Evolutionary conservation across 2,888 invertebrate species (phyloP), one percentile per base, ranked within the genome.

Genomic region (Julus scanicus): DNA sequence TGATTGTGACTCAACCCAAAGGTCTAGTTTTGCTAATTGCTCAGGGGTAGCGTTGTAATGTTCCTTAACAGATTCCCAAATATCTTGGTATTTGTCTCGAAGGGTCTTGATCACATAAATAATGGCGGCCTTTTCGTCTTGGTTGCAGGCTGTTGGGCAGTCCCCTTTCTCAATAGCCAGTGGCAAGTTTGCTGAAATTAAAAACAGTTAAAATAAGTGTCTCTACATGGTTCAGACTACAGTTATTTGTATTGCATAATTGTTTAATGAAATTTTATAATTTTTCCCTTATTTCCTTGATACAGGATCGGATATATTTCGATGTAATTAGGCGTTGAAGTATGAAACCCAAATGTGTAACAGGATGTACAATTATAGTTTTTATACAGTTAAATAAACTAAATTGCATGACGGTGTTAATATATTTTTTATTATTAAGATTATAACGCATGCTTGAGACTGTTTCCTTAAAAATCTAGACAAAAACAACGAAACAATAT

Each of bases 101-200:
- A 89, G 83, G n/a, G 88, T 88, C 40, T 88, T 71, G 71, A 89
- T 88, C 4, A 89, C 88, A 29, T 57, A 83, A 17, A 63, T 53
- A 17, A 89, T 88, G 29, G 80, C 83, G 13, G 39, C 85, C n/a
- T 53, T 53, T 86, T 89, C 89, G 80, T 87, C 57, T 17, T 85
- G 29, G 40, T 53, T 89, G 71, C 89, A 89, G 9, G 87, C 49
- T 20, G 83, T 11, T 49, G 88, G 49, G 84, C 88, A 88, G 29
- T 88, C 88, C 17, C 84, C 88, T n/a, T 88, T 88, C 17, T 84
- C 48, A 15, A 88, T 88, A n/a, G 84, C 49, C 6, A 48, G 20
- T 29, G 83, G 49, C 29, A 88, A 49, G 53, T 88, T 88, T n/a
- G 49, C 88, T 88, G 39, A 4, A 48, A 39, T 44, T 44, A n/a